A percentile compares a stretch with the other conserved stretches of the same genome.
These are phyloP conservation scores for Cacatua alba DNA, from an alignment of 2,113 vertebrate species.

Conservation along the genomic window DNA sequence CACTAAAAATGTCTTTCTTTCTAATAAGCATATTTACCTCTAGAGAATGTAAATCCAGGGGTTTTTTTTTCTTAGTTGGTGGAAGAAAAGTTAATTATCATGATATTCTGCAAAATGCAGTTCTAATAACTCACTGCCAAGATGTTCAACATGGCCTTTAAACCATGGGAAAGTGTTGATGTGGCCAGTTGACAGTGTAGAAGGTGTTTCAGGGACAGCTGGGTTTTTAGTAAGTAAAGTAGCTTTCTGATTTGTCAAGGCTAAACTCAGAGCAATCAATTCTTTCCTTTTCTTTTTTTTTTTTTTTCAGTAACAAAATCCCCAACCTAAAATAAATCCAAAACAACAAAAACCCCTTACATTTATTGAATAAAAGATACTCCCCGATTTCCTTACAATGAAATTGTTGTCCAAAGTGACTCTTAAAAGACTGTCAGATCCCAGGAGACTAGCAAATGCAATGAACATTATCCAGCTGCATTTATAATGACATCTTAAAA, in stretches of 20 bases:
- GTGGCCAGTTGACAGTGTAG: not conserved
- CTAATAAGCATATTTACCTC: not conserved
- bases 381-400: not conserved
- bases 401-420: not conserved
- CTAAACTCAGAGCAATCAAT: not conserved
- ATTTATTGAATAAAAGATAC: slow-evolving; percentile 19
- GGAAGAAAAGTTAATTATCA: not conserved
- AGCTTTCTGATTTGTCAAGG: not conserved
- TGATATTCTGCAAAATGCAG: not conserved
- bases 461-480: not conserved
- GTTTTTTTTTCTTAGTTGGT: not conserved
- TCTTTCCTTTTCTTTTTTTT: not conserved
- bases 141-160: not conserved
- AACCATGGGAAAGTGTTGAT: not conserved
- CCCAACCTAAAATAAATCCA: not conserved
- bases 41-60: not conserved
- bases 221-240: not conserved
- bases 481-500: slow-evolving; percentile 20
- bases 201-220: not conserved
- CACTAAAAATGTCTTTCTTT: not conserved
- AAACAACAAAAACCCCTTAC: not conserved
- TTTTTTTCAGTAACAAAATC: not conserved
- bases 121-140: not conserved
- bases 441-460: not conserved
- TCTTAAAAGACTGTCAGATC: not conserved